Conservation (phyloP, 2,888 invertebrate genomes). For the Nomada fucata region DNA sequence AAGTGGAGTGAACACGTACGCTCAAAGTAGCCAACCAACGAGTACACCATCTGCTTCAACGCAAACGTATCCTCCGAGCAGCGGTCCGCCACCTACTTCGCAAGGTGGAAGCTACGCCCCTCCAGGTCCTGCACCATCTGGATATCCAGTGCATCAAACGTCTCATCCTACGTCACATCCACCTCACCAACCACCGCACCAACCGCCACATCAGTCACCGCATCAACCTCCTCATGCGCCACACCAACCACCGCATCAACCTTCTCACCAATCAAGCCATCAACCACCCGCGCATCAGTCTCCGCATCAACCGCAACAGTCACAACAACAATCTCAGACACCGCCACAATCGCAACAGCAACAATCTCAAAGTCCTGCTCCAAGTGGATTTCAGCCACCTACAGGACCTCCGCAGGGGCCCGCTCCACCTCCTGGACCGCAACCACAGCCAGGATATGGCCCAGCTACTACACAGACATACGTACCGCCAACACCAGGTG, state of each 20-base stretch:
- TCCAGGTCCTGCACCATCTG: slow-evolving; percentile 87
- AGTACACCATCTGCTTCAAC: slow-evolving; percentile 84
- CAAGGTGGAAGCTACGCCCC: slow-evolving; percentile 81
- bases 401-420: slow-evolving; percentile 82
- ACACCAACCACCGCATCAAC: slow-evolving; percentile 82
- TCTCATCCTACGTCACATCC: slow-evolving; percentile 84
- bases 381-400: slow-evolving; percentile 85
- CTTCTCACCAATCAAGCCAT: slow-evolving; percentile 75
- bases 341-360: slow-evolving; percentile 82
- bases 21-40: slow-evolving; percentile 82
- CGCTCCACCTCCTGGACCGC: slow-evolving; percentile 82
- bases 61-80: slow-evolving; percentile 87
- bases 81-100: slow-evolving; percentile 81
- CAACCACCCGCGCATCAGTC: slow-evolving; percentile 81
- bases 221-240: slow-evolving; percentile 75
- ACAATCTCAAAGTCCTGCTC: slow-evolving; percentile 85
- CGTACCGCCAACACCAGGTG: slow-evolving; percentile 82
- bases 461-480: slow-evolving; percentile 84
- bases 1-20: slow-evolving; percentile 81
- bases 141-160: slow-evolving; percentile 86
- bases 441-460: slow-evolving; percentile 83
- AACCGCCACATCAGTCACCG: slow-evolving; percentile 80
- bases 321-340: slow-evolving; percentile 75
- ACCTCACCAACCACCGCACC: slow-evolving; percentile 81
- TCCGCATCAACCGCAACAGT: slow-evolving; percentile 85